Evolutionary conservation across 2,888 invertebrate species (phyloP), one percentile per base, ranked within the genome.

Genomic region (Bugulina stolonifera): DNA sequence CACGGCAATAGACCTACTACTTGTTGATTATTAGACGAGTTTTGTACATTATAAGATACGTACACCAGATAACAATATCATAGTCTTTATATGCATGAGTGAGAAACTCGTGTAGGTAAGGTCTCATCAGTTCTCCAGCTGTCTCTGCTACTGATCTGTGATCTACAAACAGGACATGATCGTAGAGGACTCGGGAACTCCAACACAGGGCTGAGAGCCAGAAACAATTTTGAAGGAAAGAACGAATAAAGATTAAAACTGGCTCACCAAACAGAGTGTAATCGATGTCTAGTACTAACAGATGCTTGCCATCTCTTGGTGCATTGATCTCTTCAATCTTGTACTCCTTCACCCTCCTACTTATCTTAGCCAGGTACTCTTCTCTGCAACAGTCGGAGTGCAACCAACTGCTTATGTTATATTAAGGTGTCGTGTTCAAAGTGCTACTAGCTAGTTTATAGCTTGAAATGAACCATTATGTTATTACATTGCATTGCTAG

Each of bases 1-100:
- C n/a, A n/a, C n/a, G n/a, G n/a, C n/a, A n/a, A n/a, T n/a, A n/a
- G n/a, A n/a, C n/a, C n/a, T n/a, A n/a, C n/a, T n/a, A n/a, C n/a
- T n/a, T n/a, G n/a, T n/a, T n/a, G n/a, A n/a, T n/a, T n/a, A n/a
- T n/a, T n/a, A n/a, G n/a, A n/a, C n/a, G n/a, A n/a, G n/a, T n/a
- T n/a, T n/a, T n/a, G n/a, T n/a, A n/a, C n/a, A n/a, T n/a, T n/a
- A n/a, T n/a, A n/a, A n/a, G n/a, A n/a, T 72, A 80, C 84, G 81
- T 78, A 85, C 86, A 97, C 97, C 97, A 98, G 77, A 98, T 96
- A 0, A 93, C 95, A 77, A 97, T 96, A 80, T 97, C 97, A 79
- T 96, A 97, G 85, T 94, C 87, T 72, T 79, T 78, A 76, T 85
- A 85, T 0, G 83, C 81, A n/a, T 80, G 77, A 0, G 91, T 90